These are phyloP conservation scores for Dendrocincla tyrannina DNA, from an alignment of 2,797 vertebrate genomes.

Conservation along the genomic window DNA sequence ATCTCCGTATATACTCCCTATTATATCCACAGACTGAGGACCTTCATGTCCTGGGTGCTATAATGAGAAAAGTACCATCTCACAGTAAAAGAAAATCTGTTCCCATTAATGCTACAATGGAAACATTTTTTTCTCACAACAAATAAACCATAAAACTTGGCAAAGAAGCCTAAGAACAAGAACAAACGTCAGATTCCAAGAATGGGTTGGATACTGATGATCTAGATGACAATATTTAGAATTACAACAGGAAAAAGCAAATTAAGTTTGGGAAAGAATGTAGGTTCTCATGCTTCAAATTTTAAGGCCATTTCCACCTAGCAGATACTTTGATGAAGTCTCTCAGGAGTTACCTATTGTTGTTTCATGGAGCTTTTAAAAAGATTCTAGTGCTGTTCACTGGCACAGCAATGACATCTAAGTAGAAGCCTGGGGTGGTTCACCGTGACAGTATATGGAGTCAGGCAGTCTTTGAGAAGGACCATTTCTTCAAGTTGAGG, in stretches of 20 bases:
- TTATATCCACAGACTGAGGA: not conserved
- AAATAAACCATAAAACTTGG: not conserved
- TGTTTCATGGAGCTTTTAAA: not conserved
- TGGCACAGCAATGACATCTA: not conserved
- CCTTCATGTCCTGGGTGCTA: not conserved
- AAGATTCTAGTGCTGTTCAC: not conserved
- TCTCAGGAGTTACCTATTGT: not conserved
- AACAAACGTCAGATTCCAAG: not conserved
- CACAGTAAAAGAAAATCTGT: not conserved
- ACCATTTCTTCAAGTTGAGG: not conserved
- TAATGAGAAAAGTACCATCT: not conserved
- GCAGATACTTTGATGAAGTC: not conserved
- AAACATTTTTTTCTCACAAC: not conserved
- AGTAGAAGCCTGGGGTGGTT: not conserved
- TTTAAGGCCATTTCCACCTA: not conserved
- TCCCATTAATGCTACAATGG: not conserved
- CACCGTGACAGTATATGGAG: not conserved
- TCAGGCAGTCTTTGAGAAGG: not conserved
- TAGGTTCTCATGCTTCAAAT: not conserved
- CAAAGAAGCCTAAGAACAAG: not conserved
- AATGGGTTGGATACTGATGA: not conserved
- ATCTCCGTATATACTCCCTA: not conserved
- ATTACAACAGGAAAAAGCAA: not conserved
- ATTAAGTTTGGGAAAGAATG: not conserved
- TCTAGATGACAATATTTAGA: not conserved